A percentile compares a stretch with the other conserved stretches of the same genome.
phyloP scores from a whole-genome alignment of 1,140 invertebrate genomes.

The Bombus sylvicola region DNA sequence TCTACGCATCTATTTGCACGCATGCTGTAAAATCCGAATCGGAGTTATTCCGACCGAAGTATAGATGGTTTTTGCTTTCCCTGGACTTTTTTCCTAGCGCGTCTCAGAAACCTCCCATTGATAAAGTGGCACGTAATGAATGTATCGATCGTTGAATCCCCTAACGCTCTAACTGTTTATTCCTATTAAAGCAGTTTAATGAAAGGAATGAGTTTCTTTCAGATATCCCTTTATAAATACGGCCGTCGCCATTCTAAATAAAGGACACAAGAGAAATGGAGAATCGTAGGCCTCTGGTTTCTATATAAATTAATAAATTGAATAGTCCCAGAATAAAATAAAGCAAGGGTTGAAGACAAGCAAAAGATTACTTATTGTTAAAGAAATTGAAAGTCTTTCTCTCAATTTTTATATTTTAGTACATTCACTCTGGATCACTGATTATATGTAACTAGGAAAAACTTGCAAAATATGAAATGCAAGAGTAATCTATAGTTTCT shows the following conservation, averaged over 20 bases:
- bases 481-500: not conserved
- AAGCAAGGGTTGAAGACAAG: not conserved
- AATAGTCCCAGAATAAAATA: not conserved
- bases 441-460: not conserved
- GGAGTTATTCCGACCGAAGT: slow-evolving; percentile 18
- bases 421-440: no score
- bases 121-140: slow-evolving; percentile 6
- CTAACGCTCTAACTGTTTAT: slow-evolving; percentile 4
- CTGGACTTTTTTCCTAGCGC: slow-evolving; percentile 1
- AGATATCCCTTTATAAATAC: not conserved
- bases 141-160: slow-evolving; percentile 29
- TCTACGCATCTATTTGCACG: slow-evolving; percentile 65
- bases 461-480: not conserved
- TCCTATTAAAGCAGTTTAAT: slow-evolving; percentile 20
- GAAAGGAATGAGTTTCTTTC: not conserved
- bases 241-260: not conserved
- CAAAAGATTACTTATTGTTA: not conserved
- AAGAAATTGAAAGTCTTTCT: not conserved
- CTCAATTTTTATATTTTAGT: no score
- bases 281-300: not conserved
- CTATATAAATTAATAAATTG: not conserved
- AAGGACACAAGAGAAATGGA: no score
- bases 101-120: slow-evolving; percentile 1
- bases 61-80: not conserved
- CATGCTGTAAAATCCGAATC: slow-evolving; percentile 56